These are phyloP conservation scores for Ametastegia equiseti DNA, from an alignment of 2,888 invertebrate species.

Conservation along the genomic window DNA sequence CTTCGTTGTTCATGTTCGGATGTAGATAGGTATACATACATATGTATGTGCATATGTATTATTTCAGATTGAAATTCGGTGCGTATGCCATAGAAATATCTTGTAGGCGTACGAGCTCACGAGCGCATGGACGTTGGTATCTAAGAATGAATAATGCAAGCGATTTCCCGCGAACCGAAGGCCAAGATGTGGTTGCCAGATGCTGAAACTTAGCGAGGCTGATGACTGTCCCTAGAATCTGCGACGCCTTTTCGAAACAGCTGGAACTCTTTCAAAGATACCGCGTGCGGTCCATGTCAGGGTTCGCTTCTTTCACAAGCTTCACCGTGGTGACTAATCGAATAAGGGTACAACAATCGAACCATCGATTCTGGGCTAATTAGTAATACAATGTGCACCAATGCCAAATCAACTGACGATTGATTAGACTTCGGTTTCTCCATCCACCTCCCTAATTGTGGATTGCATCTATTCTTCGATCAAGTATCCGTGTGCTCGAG, in stretches of 20 bases:
- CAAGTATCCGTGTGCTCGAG: neutral
- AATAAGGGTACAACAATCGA: neutral
- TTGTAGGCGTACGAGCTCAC: slow-evolving; percentile 10
- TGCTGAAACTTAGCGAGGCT: slow-evolving; percentile 16
- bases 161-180: slow-evolving; percentile 45
- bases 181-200: slow-evolving; percentile 30
- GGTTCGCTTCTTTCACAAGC: neutral
- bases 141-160: slow-evolving; percentile 47
- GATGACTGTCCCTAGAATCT: neutral
- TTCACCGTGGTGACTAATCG: neutral
- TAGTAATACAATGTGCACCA: neutral
- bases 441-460: neutral
- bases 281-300: neutral
- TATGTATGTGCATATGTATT: neutral
- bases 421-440: neutral
- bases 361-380: neutral
- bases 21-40: neutral
- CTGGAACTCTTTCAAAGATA: neutral
- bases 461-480: neutral
- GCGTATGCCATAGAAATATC: slow-evolving; percentile 34
- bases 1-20: too few relatives aligned
- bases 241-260: neutral
- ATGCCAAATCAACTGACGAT: slow-evolving; percentile 1
- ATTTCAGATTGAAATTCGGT: slow-evolving; percentile 31
- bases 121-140: too few relatives aligned